Percentiles rank a stretch among this genome's conserved stretches.
Evolutionary conservation across 2,113 vertebrate species (phyloP).

Genomic region (Laticauda laticaudata): DNA sequence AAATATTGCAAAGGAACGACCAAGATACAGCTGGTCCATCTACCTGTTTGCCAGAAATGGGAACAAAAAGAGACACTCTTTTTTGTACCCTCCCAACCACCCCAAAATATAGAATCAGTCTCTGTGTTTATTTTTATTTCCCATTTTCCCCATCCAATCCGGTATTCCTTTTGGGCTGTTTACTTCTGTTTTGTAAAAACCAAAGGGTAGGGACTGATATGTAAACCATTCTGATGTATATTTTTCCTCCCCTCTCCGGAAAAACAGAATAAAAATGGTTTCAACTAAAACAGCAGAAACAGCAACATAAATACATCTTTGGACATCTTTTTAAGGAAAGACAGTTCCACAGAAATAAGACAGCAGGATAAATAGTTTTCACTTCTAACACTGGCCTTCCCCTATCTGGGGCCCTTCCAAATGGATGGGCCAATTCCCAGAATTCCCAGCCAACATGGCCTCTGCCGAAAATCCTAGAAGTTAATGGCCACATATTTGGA

Average conservation of each 20-base stretch:
- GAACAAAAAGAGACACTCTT: background rate
- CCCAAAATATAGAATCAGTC: background rate
- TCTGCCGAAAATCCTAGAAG: background rate
- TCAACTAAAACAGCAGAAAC: accelerated
- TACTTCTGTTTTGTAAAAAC: background rate
- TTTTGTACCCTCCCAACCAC: background rate
- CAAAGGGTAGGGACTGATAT: background rate
- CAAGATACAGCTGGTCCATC: background rate
- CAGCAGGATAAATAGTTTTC: background rate
- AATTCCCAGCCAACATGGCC: background rate
- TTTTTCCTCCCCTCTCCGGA: background rate
- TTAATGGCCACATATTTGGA: background rate
- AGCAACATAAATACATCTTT: background rate
- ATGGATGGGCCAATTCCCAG: background rate
- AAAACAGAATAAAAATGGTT: background rate
- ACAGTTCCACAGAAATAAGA: background rate
- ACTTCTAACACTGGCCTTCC: background rate
- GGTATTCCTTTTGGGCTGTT: background rate
- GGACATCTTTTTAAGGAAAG: background rate
- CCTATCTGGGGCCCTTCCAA: background rate
- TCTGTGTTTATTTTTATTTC: background rate
- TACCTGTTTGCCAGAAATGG: background rate
- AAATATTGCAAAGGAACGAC: background rate
- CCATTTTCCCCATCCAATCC: background rate
- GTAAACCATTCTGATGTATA: background rate